Evolutionary conservation across 2,797 vertebrate genomes (phyloP).

Genomic region (Podargus strigoides): DNA sequence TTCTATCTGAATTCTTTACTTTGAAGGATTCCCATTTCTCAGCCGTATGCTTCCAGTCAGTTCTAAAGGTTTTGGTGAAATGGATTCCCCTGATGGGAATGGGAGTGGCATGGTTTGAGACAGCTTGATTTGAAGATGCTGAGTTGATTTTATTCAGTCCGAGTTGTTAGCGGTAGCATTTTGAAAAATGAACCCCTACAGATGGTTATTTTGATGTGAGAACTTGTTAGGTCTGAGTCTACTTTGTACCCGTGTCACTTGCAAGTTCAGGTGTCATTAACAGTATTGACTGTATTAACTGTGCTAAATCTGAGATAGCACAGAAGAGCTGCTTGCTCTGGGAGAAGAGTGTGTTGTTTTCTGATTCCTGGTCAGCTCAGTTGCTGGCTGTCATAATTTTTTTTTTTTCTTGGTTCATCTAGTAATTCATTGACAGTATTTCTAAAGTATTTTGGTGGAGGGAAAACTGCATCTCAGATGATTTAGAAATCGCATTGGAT

Average conservation of each 20-base stretch:
- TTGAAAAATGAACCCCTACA: neutral
- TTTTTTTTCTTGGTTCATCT: neutral
- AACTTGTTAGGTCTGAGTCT: neutral
- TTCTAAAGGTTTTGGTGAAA: neutral
- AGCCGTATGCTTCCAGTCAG: neutral
- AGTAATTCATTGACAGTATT: neutral
- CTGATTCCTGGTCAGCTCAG: neutral
- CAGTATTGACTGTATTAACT: constrained; percentile 51
- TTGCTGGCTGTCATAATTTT: neutral
- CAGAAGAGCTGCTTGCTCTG: constrained; percentile 15
- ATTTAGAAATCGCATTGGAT: constrained; percentile 32
- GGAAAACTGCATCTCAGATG: neutral
- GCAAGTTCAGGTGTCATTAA: constrained; percentile 41
- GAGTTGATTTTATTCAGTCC: neutral
- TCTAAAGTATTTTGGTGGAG: neutral
- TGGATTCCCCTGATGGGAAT: neutral
- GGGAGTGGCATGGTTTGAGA: constrained; percentile 28
- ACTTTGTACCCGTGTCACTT: constrained; percentile 3
- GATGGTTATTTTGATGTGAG: neutral
- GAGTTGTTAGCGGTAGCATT: neutral
- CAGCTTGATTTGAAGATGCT: neutral
- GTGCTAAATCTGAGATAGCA: constrained; percentile 33
- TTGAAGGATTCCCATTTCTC: too few relatives aligned
- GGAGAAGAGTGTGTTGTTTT: constrained; percentile 1
- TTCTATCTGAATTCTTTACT: too few relatives aligned